Evolutionary conservation across 2,113 vertebrate species (phyloP).

Genomic region (Phocoena sinus): DNA sequence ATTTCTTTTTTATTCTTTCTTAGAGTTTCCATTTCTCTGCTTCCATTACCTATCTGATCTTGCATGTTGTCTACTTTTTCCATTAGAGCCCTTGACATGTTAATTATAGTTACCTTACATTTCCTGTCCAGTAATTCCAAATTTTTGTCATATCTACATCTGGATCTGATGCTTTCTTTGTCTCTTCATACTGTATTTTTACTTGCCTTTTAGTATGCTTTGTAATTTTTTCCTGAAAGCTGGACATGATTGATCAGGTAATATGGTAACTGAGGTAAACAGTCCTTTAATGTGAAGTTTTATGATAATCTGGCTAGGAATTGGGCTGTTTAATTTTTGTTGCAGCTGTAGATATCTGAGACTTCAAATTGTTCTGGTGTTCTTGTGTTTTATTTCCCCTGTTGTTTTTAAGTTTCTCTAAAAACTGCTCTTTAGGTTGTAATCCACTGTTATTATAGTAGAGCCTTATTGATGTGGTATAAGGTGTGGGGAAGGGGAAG

Average conservation of each 20-base stretch:
- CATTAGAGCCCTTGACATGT: not conserved
- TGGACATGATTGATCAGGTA: not conserved
- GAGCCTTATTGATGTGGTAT: fast-evolving
- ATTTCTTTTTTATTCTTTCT: not conserved
- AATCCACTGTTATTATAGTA: not conserved
- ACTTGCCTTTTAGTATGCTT: not conserved
- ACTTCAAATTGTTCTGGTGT: not conserved
- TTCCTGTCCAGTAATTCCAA: not conserved
- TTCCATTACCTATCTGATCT: not conserved
- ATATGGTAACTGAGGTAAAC: not conserved
- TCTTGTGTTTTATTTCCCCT: not conserved
- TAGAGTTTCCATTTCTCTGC: not conserved
- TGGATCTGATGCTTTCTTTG: not conserved
- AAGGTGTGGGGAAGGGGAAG: not conserved
- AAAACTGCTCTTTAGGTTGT: not conserved
- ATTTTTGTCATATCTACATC: not conserved
- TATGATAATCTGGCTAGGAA: not conserved
- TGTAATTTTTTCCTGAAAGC: not conserved
- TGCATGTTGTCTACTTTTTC: not conserved
- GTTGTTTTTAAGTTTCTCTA: not conserved
- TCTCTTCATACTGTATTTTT: not conserved
- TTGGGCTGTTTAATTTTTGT: not conserved
- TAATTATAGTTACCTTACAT: not conserved
- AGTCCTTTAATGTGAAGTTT: not conserved
- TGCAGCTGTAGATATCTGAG: not conserved